Conservation (phyloP, 2,888 invertebrate species). For the Calameuta idolon region DNA sequence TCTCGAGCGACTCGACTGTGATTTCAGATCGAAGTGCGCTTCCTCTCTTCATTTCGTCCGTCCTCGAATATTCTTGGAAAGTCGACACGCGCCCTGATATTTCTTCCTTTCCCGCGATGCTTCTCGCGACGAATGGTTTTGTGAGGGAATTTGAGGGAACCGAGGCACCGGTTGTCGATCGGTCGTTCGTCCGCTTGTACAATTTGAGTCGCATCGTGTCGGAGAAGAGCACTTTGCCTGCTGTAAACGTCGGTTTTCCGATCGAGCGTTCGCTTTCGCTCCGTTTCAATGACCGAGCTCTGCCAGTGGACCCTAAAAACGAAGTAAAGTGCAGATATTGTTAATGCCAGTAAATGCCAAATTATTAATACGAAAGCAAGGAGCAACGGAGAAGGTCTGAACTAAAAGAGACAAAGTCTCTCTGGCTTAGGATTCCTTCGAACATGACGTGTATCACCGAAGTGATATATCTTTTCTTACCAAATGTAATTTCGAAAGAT, state of each 20-base stretch:
- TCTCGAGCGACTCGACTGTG: constrained; percentile 30
- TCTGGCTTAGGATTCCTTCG: background rate
- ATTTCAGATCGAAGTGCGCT: background rate
- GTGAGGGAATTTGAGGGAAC: background rate
- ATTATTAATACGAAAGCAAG: background rate
- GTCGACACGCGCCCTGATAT: no score
- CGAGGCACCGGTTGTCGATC: background rate
- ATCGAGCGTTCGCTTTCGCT: constrained; percentile 68
- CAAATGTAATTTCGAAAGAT: no score
- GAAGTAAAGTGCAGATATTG: constrained; percentile 12
- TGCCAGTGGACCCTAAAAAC: constrained; percentile 9
- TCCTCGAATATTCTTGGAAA: no score
- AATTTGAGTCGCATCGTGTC: constrained; percentile 86
- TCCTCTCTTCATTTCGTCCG: background rate
- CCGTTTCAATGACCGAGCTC: constrained; percentile 47
- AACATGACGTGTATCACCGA: background rate
- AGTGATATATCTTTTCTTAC: no score
- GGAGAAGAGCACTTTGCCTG: constrained; percentile 74
- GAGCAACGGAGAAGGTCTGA: no score
- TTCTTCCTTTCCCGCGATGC: background rate
- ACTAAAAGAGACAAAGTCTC: background rate
- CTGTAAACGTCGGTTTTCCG: constrained; percentile 66
- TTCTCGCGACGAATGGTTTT: background rate
- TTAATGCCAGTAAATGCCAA: background rate
- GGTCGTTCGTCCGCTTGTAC: background rate